phyloP scores from a whole-genome alignment of 1,140 invertebrate species.

The Magallana gigas region DNA sequence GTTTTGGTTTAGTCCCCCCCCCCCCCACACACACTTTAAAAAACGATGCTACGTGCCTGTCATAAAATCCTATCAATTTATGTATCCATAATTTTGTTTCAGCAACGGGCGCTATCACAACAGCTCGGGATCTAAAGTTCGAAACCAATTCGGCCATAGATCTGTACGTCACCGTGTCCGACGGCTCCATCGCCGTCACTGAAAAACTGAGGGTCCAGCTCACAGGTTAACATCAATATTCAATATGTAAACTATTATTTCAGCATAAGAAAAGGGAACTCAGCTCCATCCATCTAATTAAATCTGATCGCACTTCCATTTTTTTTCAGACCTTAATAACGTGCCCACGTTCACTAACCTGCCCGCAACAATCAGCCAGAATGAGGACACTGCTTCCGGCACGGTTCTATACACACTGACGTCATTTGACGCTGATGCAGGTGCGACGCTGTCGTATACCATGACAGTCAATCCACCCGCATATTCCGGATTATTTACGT shows the following conservation, averaged over 20 bases:
- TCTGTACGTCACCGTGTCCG: constrained; percentile 50
- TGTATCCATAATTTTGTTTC: background rate
- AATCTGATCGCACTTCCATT: background rate
- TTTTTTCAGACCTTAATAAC: constrained; percentile 56
- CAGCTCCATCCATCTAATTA: background rate
- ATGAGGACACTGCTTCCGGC: constrained; percentile 46
- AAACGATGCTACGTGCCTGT: too few relatives aligned
- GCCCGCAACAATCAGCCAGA: constrained; percentile 31
- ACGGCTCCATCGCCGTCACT: constrained; percentile 38
- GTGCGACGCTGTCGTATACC: constrained; percentile 40
- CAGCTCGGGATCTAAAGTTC: constrained; percentile 36
- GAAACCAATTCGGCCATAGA: constrained; percentile 39
- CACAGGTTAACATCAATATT: background rate
- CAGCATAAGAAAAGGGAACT: background rate
- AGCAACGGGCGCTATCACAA: constrained; percentile 47
- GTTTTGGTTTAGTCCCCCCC: too few relatives aligned
- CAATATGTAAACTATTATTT: background rate
- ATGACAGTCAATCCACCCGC: constrained; percentile 41
- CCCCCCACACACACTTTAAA: too few relatives aligned
- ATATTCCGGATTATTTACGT: constrained; percentile 44
- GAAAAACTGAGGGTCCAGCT: constrained; percentile 40
- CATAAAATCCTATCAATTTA: background rate
- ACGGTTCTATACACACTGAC: constrained; percentile 46
- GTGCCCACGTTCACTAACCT: constrained; percentile 45
- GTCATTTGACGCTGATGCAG: constrained; percentile 47